phyloP scores from a whole-genome alignment of 2,888 invertebrate genomes.

The Pyrochroa serraticornis region DNA sequence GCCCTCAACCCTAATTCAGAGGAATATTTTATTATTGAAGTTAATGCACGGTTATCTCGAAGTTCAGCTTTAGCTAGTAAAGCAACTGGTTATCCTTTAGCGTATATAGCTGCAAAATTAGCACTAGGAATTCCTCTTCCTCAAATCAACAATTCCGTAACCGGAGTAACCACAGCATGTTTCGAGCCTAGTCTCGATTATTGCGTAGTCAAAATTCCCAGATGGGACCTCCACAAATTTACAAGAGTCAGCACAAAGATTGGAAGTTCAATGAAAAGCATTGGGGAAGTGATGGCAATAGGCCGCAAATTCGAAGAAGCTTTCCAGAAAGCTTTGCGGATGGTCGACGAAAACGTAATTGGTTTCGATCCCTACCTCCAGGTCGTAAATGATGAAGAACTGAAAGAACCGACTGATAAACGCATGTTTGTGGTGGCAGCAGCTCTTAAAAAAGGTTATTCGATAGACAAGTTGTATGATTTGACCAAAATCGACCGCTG shows the following conservation, averaged over 20 bases:
- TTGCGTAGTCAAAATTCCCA: constrained; percentile 98
- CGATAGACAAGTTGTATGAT: constrained; percentile 84
- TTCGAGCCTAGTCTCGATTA: constrained; percentile 99
- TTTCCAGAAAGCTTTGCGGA: constrained; percentile 97
- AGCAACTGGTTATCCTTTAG: constrained; percentile 98
- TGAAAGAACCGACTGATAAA: constrained; percentile 94
- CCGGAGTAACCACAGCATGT: constrained; percentile 94
- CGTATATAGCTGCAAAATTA: constrained; percentile 98
- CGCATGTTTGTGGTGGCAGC: constrained; percentile 96
- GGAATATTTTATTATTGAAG: constrained; percentile 91
- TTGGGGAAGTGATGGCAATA: constrained; percentile 99
- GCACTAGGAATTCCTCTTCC: constrained; percentile 86
- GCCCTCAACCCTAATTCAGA: constrained; percentile 93
- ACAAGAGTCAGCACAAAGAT: constrained; percentile 95
- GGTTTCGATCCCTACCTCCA: constrained; percentile 93
- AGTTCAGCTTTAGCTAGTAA: constrained; percentile 99
- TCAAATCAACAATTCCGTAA: constrained; percentile 90
- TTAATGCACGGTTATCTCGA: constrained; percentile 95
- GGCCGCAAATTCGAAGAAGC: constrained; percentile 98
- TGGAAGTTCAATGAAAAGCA: constrained; percentile 99
- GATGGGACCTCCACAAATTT: constrained; percentile 98
- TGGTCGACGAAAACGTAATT: constrained; percentile 93
- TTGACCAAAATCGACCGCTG: constrained; percentile 96
- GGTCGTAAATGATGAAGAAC: constrained; percentile 78
- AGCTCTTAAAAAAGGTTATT: constrained; percentile 82